phyloP scores from a whole-genome alignment of 2,113 vertebrate species.

The Gorsachius goisagi region DNA sequence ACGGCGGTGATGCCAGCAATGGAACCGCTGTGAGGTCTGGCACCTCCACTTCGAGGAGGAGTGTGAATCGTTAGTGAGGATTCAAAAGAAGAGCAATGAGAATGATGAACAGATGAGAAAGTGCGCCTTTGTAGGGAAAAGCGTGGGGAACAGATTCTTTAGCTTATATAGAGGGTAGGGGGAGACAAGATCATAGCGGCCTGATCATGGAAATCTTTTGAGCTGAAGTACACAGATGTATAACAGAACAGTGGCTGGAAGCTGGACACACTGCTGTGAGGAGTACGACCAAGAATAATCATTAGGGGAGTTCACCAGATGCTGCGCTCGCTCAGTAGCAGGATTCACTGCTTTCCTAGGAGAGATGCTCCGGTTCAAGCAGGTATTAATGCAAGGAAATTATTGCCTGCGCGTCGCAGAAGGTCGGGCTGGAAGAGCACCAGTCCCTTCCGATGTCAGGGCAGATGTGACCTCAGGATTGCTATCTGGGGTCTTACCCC shows the following conservation, averaged over 20 bases:
- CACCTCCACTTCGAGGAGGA: accelerated
- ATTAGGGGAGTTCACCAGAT: neutral
- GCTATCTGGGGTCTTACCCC: neutral
- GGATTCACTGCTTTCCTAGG: neutral
- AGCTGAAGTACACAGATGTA: neutral
- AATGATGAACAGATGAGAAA: neutral
- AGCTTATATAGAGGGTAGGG: neutral
- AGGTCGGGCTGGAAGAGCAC: neutral
- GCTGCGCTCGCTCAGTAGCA: neutral
- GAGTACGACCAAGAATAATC: neutral
- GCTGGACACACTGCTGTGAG: neutral
- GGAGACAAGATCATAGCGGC: neutral
- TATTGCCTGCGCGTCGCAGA: neutral
- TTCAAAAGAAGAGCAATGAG: neutral
- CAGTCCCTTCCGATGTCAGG: neutral
- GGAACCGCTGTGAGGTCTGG: neutral
- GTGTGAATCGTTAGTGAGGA: neutral
- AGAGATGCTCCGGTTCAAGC: neutral
- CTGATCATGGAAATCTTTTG: neutral
- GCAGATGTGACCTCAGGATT: neutral
- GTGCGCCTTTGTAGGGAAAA: neutral
- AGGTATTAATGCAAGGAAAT: neutral
- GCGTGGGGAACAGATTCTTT: neutral
- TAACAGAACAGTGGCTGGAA: neutral
- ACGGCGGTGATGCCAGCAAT: neutral